A percentile compares a stretch with the other conserved stretches of the same genome.
Evolutionary conservation across 1,140 invertebrate species (phyloP).

Genomic region (Onthophagus taurus): DNA sequence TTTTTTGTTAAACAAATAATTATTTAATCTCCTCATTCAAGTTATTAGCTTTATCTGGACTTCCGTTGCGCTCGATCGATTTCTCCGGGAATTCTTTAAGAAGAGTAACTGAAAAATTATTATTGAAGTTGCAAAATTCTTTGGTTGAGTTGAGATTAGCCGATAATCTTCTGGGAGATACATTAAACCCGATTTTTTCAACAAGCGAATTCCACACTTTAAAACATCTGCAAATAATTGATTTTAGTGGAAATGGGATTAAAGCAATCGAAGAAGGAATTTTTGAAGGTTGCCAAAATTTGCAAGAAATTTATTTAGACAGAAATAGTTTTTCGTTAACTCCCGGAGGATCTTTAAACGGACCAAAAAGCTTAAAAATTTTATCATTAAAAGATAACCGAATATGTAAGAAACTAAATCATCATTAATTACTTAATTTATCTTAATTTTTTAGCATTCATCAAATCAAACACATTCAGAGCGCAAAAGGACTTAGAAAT

Average conservation of each 20-base stretch:
- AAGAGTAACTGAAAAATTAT: conserved; percentile 65
- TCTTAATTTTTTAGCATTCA: conserved; percentile 44
- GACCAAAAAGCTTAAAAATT: conserved; percentile 58
- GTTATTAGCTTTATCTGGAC: conserved; percentile 48
- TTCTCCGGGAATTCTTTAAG: conserved; percentile 72
- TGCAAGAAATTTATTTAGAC: conserved; percentile 73
- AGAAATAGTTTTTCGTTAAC: conserved; percentile 64
- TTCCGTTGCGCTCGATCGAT: conserved; percentile 65
- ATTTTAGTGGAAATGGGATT: conserved; percentile 70
- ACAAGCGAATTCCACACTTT: conserved; percentile 73
- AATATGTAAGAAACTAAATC: conserved; percentile 54
- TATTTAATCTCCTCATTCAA: conserved; percentile 23
- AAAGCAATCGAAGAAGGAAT: conserved; percentile 74
- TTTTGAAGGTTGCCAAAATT: conserved; percentile 66
- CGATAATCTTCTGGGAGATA: conserved; percentile 78
- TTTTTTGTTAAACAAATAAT: not conserved
- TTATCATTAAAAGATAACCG: conserved; percentile 67
- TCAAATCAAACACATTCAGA: conserved; percentile 55
- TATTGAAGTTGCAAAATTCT: conserved; percentile 54
- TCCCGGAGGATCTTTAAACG: conserved; percentile 69
- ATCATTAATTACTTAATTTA: not conserved
- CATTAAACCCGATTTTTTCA: conserved; percentile 81
- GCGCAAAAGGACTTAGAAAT: conserved; percentile 55
- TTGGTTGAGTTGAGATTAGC: conserved; percentile 62
- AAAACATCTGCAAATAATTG: conserved; percentile 57